phyloP scores from a whole-genome alignment of 2,797 vertebrate genomes.

The Platyrinchus mystaceus region DNA sequence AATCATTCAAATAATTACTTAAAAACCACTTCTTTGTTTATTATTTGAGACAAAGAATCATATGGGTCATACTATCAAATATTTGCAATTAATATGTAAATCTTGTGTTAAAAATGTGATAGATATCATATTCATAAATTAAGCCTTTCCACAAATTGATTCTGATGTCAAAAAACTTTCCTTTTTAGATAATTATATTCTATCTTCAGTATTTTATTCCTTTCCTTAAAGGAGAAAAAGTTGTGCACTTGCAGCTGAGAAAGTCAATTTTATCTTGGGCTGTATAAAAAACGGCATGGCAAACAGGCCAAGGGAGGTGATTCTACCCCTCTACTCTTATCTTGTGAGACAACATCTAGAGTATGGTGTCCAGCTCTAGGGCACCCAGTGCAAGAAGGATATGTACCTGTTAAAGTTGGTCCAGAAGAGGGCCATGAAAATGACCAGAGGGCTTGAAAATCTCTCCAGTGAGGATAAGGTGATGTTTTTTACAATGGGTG shows the following conservation, averaged over 20 bases:
- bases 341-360: not conserved
- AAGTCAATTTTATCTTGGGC: accelerated
- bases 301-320: accelerated
- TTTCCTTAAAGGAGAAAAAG: not conserved
- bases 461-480: not conserved
- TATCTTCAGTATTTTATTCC: not conserved
- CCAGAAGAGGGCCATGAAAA: not conserved
- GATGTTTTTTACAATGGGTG: not conserved
- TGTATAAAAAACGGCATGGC: not conserved
- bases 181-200: not conserved
- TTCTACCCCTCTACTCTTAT: not conserved
- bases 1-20: not conserved
- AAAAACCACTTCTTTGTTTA: not conserved
- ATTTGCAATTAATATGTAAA: not conserved
- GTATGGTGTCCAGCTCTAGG: accelerated
- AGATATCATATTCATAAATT: not conserved
- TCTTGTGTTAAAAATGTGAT: not conserved
- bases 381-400: accelerated
- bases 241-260: not conserved
- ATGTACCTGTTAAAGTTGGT: accelerated
- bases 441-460: not conserved
- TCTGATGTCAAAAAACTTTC: not conserved
- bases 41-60: not conserved
- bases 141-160: not conserved
- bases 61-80: not conserved